phyloP scores from a whole-genome alignment of 2,113 vertebrate genomes.

The Pterophyllum scalare region DNA sequence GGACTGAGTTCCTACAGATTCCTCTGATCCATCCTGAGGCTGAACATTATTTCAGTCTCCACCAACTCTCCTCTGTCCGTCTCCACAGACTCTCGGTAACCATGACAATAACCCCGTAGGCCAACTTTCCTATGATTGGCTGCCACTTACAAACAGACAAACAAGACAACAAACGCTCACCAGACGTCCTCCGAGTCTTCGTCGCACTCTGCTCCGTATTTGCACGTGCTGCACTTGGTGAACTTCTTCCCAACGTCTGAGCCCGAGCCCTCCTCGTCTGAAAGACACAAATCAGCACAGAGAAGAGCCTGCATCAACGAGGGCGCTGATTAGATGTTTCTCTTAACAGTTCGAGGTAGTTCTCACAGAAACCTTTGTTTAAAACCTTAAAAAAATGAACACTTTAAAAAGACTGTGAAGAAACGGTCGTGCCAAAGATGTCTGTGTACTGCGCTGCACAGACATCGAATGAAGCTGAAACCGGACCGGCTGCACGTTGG shows the following conservation, averaged over 20 bases:
- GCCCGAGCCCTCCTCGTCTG: slow-evolving; percentile 92
- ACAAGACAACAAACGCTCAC: slow-evolving; percentile 86
- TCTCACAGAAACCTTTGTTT: too few species aligned
- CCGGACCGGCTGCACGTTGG: neutral
- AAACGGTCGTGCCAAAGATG: too few species aligned
- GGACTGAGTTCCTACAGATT: too few species aligned
- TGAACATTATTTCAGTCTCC: too few species aligned
- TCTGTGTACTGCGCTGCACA: too few species aligned
- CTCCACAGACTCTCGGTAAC: too few species aligned
- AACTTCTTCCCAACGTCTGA: slow-evolving; percentile 90
- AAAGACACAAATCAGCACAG: slow-evolving; percentile 1
- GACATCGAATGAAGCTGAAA: too few species aligned
- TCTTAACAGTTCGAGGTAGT: neutral
- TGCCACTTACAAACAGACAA: neutral
- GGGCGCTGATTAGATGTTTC: accelerated
- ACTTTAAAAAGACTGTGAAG: too few species aligned
- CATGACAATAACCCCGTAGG: neutral
- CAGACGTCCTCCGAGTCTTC: slow-evolving; percentile 95
- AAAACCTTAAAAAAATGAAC: too few species aligned
- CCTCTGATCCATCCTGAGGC: too few species aligned
- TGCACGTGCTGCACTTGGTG: slow-evolving; percentile 93
- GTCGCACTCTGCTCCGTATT: slow-evolving; percentile 95
- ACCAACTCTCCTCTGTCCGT: too few species aligned
- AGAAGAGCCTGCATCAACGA: accelerated
- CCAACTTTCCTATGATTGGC: neutral